Evolutionary conservation across 2,888 invertebrate species (phyloP).

Genomic region (Oligia strigilis): DNA sequence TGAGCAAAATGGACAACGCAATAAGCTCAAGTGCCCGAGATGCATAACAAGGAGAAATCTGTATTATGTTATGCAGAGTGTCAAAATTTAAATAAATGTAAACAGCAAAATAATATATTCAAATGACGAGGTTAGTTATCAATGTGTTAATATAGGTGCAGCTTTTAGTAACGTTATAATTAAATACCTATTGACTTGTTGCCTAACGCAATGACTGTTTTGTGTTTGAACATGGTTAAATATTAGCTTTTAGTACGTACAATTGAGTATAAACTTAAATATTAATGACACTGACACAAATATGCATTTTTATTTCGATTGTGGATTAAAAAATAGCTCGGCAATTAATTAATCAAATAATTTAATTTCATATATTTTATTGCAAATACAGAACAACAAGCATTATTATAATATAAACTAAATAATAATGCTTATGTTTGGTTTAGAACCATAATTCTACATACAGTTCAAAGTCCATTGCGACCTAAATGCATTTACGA

Average conservation of each 20-base stretch:
- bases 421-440: not conserved
- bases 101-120: not conserved
- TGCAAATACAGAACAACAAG: not conserved
- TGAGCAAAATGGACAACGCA: conserved; percentile 23
- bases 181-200: not conserved
- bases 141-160: not conserved
- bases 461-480: not conserved
- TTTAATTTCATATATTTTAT: not conserved
- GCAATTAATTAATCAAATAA: too few species aligned
- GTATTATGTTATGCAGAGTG: conserved; percentile 7
- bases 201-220: not conserved
- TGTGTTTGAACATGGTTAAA: not conserved
- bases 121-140: not conserved
- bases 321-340: not conserved
- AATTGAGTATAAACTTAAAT: not conserved
- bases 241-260: not conserved
- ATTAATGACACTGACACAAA: not conserved
- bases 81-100: not conserved
- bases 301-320: not conserved
- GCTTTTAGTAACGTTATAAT: not conserved
- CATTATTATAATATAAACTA: not conserved
- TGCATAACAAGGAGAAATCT: conserved; percentile 1
- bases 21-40: conserved; percentile 15
- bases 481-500: too few species aligned
- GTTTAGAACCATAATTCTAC: not conserved